These are phyloP conservation scores for Scomber scombrus DNA, from an alignment of 2,113 vertebrate species.

Conservation along the genomic window DNA sequence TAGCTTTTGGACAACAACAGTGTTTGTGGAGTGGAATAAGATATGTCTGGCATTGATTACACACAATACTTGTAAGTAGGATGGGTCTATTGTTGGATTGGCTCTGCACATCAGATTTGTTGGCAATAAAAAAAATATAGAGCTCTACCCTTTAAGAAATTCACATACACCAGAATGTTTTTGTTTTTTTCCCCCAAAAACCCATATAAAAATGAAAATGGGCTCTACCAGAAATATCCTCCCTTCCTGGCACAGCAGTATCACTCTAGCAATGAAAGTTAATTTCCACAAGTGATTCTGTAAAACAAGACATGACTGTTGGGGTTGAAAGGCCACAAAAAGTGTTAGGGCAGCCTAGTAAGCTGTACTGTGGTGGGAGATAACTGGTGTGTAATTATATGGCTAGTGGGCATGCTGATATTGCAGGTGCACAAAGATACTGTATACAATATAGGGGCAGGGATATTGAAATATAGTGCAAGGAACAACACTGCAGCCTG, in stretches of 20 bases:
- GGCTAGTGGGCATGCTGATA: neutral
- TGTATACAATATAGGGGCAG: neutral
- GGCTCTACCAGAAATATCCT: neutral
- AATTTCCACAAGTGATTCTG: slow-evolving; percentile 3
- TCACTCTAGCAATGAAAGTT: neutral
- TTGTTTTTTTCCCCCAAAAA: neutral
- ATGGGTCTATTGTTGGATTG: no score
- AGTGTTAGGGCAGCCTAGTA: neutral
- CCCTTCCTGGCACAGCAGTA: neutral
- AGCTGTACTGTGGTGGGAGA: neutral
- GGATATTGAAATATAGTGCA: neutral
- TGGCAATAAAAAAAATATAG: no score
- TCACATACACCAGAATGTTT: neutral
- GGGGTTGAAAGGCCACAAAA: slow-evolving; percentile 35
- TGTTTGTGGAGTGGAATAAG: no score
- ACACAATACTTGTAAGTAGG: no score
- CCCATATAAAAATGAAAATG: neutral
- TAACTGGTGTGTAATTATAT: slow-evolving; percentile 22
- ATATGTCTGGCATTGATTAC: no score
- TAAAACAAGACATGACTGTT: slow-evolving; percentile 31
- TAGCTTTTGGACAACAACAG: no score
- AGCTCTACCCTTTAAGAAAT: neutral
- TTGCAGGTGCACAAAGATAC: slow-evolving; percentile 14
- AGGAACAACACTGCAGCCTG: neutral
- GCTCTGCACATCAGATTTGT: no score